Evolutionary conservation across 2,113 vertebrate genomes (phyloP), one percentile per base, ranked within the genome.

Genomic region (Choloepus hoffmanni): DNA sequence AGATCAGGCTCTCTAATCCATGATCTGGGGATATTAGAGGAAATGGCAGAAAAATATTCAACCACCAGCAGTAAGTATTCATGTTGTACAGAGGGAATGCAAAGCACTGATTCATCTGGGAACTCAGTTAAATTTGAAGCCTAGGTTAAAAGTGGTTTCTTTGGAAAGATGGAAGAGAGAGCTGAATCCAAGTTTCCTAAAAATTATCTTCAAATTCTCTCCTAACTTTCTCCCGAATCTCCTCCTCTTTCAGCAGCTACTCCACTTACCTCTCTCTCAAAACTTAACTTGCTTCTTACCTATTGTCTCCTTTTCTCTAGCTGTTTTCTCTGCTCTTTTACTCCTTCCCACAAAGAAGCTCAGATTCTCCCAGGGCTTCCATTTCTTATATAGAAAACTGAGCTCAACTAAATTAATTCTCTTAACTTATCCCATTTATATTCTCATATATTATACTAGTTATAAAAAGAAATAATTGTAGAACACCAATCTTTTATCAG

Each of bases 391-490:
- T 85, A 77, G 83, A 95, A 92, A 92, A 86, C 15, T 30, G 13
- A 83, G 36, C 11, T 77, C 55, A 78, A 55, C 55, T 93, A 40
- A 87, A 58, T 68, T 79, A 76, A 53, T 33, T 26, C 23, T 68
- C 30, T 79, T 92, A 50, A 45, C 23, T 45, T 50, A 72, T 21
- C 18, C 45, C 15, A 85, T 73, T 84, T 76, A 40, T 14, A 62
- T 60, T 94, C 77, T 94, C 16, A 74, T 16, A 43, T 65, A 55
- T 81, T 28, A 26, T 2, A 81, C 8, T 30, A 5, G 5, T 82
- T 12, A 60, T 15, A 95, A 92, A 95, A 96, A 36, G 36, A 87
- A 91, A 72, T 48, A 73, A 45, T 82, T 94, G 21, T 5, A 40
- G 62, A 55, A 89, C 4, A 36, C 70, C 89, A 45, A 78, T 68